phyloP scores from a whole-genome alignment of 1,140 invertebrate species.

The Aleiodes sp. region DNA sequence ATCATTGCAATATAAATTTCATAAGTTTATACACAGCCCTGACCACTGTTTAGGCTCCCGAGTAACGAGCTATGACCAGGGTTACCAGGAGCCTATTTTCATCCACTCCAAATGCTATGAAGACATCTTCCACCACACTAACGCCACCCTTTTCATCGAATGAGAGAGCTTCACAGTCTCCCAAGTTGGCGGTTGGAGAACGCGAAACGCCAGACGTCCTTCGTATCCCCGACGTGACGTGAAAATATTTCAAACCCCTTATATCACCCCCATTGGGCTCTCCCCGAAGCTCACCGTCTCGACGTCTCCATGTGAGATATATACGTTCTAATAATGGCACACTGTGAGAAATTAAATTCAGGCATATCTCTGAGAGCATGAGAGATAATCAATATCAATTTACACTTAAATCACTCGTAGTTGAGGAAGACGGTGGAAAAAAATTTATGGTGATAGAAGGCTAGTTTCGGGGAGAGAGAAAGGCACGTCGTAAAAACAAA shows the following conservation, averaged over 20 bases:
- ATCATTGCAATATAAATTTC: no score
- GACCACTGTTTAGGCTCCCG: no score
- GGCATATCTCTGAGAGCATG: neutral
- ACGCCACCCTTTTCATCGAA: neutral
- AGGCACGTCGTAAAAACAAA: neutral
- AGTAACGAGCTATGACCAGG: neutral
- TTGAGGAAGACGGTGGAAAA: no score
- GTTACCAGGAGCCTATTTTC: neutral
- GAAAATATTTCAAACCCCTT: constrained; percentile 28
- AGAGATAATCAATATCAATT: constrained; percentile 3
- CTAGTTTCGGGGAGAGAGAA: neutral
- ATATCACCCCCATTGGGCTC: neutral
- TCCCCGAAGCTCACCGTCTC: neutral
- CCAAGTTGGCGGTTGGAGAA: neutral
- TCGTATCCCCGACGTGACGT: constrained; percentile 23
- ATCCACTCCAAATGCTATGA: neutral
- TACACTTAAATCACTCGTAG: neutral
- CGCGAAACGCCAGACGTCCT: constrained; percentile 5
- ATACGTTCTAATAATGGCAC: constrained; percentile 3
- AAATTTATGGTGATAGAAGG: neutral
- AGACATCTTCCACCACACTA: neutral
- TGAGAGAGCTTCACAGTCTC: neutral
- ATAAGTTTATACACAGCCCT: no score
- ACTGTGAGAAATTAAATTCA: constrained; percentile 3
- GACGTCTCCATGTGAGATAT: constrained; percentile 3